phyloP scores from a whole-genome alignment of 1,140 invertebrate species.

The Whitmania pigra region DNA sequence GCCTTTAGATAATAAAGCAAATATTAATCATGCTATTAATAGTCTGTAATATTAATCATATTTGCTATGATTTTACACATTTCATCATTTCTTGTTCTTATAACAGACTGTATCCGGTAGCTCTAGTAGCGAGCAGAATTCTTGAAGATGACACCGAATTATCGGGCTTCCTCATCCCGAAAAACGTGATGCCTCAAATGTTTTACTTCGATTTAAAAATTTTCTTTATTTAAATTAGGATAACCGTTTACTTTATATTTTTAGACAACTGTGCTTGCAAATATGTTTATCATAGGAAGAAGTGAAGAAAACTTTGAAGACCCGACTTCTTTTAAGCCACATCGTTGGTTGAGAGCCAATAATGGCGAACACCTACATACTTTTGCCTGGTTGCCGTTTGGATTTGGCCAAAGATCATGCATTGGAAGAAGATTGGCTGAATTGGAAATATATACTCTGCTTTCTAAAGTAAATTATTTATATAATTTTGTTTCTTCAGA shows the following conservation, averaged over 20 bases:
- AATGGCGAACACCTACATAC: background rate
- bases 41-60: no score
- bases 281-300: background rate
- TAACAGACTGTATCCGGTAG: slow-evolving; percentile 17
- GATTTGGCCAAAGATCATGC: background rate
- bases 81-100: background rate
- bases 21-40: no score
- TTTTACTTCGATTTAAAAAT: no score
- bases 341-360: background rate
- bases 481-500: no score
- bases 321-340: background rate
- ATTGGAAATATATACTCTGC: slow-evolving; percentile 2
- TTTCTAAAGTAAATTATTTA: background rate
- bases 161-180: slow-evolving; percentile 13
- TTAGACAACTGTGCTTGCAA: background rate
- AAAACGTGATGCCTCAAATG: background rate
- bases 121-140: background rate
- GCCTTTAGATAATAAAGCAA: no score
- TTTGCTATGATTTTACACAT: no score
- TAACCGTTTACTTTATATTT: no score
- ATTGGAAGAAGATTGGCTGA: background rate
- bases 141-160: slow-evolving; percentile 4
- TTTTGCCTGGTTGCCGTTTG: slow-evolving; percentile 7
- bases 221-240: background rate
- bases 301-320: slow-evolving; percentile 4